Conservation (phyloP, 2,113 vertebrate genomes). For the Corythornis vintsioides region DNA sequence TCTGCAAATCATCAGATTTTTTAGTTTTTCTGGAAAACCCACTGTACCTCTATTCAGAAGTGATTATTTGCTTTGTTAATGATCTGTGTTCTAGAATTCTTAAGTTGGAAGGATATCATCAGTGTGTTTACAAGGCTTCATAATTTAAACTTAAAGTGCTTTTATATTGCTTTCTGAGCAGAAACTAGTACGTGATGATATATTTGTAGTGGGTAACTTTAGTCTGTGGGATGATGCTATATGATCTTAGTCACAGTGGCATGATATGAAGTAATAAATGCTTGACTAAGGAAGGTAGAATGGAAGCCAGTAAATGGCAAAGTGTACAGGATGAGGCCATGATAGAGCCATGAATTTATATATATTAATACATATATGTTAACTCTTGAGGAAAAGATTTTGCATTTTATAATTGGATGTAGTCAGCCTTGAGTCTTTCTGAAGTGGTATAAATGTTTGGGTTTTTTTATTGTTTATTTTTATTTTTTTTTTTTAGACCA, state of each 20-base stretch:
- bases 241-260: slow-evolving; percentile 58
- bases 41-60: slow-evolving; percentile 40
- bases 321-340: slow-evolving; percentile 65
- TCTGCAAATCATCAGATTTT: slow-evolving; percentile 9
- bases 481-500: slow-evolving; percentile 45
- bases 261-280: slow-evolving; percentile 47
- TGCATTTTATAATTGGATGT: slow-evolving; percentile 75
- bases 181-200: slow-evolving; percentile 54
- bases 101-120: slow-evolving; percentile 29
- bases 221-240: slow-evolving; percentile 53
- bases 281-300: slow-evolving; percentile 62
- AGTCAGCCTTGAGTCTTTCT: slow-evolving; percentile 69
- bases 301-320: slow-evolving; percentile 55
- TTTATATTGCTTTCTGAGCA: slow-evolving; percentile 67
- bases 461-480: neutral
- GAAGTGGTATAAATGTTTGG: slow-evolving; percentile 62
- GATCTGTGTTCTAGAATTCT: slow-evolving; percentile 5
- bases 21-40: slow-evolving; percentile 33
- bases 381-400: slow-evolving; percentile 69
- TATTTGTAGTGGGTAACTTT: slow-evolving; percentile 47
- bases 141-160: slow-evolving; percentile 59
- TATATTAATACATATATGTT: slow-evolving; percentile 75
- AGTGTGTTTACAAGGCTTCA: slow-evolving; percentile 61
- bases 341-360: slow-evolving; percentile 72
- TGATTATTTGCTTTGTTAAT: slow-evolving; percentile 21